These are phyloP conservation scores for Sebastes cheni DNA, from an alignment of 2,797 vertebrate species.

Conservation along the genomic window DNA sequence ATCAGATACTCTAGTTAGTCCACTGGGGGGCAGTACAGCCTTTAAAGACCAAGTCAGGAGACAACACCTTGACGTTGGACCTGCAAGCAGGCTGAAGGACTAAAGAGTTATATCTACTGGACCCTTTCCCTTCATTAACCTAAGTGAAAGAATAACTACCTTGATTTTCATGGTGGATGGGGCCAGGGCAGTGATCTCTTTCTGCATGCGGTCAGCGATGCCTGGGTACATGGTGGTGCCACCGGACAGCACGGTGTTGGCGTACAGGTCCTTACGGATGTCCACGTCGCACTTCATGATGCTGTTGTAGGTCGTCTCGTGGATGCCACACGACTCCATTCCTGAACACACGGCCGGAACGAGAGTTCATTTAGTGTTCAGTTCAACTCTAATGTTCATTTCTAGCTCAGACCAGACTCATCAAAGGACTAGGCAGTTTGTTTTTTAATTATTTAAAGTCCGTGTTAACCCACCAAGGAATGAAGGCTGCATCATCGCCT, in stretches of 20 bases:
- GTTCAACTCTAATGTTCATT: background rate
- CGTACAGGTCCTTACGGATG: conserved; percentile 92
- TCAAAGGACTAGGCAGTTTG: no score
- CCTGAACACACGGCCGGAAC: conserved; percentile 44
- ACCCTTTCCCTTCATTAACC: no score
- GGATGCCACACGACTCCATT: conserved; percentile 75
- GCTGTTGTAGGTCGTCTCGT: conserved; percentile 78
- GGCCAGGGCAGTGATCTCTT: conserved; percentile 90
- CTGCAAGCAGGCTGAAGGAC: no score
- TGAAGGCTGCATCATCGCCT: no score
- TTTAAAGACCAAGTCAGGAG: background rate
- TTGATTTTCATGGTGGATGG: conserved; percentile 69
- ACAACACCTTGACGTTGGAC: background rate
- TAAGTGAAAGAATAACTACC: conserved; percentile 17
- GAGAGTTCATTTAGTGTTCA: background rate
- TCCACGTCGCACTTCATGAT: conserved; percentile 84
- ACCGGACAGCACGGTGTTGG: conserved; percentile 92
- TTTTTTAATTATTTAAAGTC: no score
- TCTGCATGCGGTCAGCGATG: conserved; percentile 94
- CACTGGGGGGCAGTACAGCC: background rate
- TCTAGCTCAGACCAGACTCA: no score
- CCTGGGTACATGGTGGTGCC: conserved; percentile 96
- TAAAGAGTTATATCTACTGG: no score
- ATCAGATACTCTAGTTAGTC: no score
- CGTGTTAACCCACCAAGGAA: conserved; percentile 85